These are phyloP conservation scores for Microtus pennsylvanicus DNA, from an alignment of 2,113 vertebrate species.

Conservation along the genomic window DNA sequence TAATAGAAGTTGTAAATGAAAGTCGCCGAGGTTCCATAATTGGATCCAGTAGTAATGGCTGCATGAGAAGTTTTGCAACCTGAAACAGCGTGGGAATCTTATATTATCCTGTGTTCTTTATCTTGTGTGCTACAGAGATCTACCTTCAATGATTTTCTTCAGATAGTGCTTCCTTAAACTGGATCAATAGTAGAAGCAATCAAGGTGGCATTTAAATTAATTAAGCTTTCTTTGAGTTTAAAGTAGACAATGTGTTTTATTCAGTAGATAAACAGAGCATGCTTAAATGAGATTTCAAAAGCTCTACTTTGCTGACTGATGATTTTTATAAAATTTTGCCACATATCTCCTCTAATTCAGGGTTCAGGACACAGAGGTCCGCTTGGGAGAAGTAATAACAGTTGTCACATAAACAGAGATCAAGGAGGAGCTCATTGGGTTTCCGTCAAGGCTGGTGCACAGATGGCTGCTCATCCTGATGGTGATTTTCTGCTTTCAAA, in stretches of 20 bases:
- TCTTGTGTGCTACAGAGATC: background rate
- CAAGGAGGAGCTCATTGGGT: constrained; percentile 52
- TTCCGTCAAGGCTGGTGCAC: constrained; percentile 10
- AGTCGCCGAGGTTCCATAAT: background rate
- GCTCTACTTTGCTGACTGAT: constrained; percentile 47
- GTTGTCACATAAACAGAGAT: constrained; percentile 63
- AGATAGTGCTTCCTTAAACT: constrained; percentile 48
- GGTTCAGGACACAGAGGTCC: constrained; percentile 43
- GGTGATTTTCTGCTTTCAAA: constrained; percentile 56
- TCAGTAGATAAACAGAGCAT: constrained; percentile 54
- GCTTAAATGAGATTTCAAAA: constrained; percentile 65
- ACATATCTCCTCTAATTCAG: constrained; percentile 38
- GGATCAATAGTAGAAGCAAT: constrained; percentile 69
- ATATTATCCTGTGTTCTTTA: constrained; percentile 39
- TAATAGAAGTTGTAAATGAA: constrained; percentile 51
- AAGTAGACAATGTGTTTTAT: constrained; percentile 67
- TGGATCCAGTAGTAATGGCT: constrained; percentile 22
- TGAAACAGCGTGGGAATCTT: background rate
- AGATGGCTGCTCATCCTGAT: constrained; percentile 14
- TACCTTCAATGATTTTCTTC: constrained; percentile 33
- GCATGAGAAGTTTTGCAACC: constrained; percentile 27
- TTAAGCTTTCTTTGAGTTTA: constrained; percentile 75
- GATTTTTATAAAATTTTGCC: constrained; percentile 48
- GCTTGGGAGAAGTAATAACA: constrained; percentile 41
- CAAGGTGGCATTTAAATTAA: constrained; percentile 67